A percentile compares a stretch with the other conserved stretches of the same genome.
Evolutionary conservation across 92 coral and sea anemone genomes (phyloP).

Genomic region (Bergia sp.): DNA sequence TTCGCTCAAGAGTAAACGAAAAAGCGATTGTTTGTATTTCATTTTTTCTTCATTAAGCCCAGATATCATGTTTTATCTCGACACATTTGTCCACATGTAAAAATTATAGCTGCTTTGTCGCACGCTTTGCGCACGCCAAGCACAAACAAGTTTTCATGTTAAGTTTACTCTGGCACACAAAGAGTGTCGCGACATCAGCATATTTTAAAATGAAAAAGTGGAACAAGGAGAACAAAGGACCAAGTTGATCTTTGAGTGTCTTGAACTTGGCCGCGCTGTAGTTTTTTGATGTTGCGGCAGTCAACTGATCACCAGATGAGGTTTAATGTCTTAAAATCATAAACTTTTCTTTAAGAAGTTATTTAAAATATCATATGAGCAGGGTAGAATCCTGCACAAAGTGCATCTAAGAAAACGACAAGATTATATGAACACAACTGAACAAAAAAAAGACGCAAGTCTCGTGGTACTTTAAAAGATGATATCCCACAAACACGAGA

Average conservation of each 20-base stretch:
- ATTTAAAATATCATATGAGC: not conserved
- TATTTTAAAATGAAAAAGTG: not conserved
- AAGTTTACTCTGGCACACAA: constrained; percentile 1
- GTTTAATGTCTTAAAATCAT: not conserved
- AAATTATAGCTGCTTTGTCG: not conserved
- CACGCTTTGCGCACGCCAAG: constrained; percentile 22
- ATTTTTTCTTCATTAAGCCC: not conserved
- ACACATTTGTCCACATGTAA: constrained; percentile 25
- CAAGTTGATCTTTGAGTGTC: not conserved
- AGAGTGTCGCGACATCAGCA: not conserved
- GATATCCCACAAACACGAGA: not conserved
- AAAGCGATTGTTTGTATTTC: constrained; percentile 14
- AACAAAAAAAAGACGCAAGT: not conserved
- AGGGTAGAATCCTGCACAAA: not conserved
- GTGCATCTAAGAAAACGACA: not conserved
- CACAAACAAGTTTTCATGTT: not conserved
- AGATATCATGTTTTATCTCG: constrained; percentile 24
- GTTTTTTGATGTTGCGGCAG: not conserved
- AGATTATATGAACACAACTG: not conserved
- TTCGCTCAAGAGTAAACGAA: constrained; percentile 30
- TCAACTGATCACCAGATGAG: not conserved
- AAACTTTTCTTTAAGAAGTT: not conserved
- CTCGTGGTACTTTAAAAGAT: not conserved
- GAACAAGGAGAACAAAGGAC: not conserved
- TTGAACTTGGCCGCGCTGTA: not conserved